Base-by-base conservation (phyloP, 2,888 invertebrate genomes). In the Teleogryllus oceanicus region DNA sequence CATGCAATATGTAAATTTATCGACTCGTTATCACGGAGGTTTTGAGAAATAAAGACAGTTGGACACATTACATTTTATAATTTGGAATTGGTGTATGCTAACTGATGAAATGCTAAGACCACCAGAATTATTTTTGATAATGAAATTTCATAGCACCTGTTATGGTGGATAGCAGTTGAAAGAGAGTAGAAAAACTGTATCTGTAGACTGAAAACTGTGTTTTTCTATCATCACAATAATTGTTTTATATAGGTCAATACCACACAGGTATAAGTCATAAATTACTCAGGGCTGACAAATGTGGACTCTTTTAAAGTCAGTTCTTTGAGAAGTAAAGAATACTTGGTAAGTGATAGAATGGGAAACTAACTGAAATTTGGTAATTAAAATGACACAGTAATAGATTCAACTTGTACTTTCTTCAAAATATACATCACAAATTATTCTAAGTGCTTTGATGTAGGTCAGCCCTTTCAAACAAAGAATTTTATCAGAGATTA, bases 71-170 rank as follows among this genome's bases (percentile, higher is more conserved):
- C 37, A 37, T 37, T 37, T 37, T 37, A 37, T 37, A 37, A 37
- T 37, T 37, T 37, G 37, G 37, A 37, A 37, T 37, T 37, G 37
- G 37, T 37, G 37, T 37, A 37, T 37, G 37, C 37, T 37, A 37
- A 37, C 37, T 37, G 37, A 37, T 37, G 37, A 37, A 37, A 37
- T 37, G 37, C 37, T 18, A 62, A 62, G 62, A 62, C 62, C 62
- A 62, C 62, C 62, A n/a, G n/a, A 62, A 62, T 62, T 62, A 62
- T 62, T 62, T 62, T 62, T 62, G 62, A 62, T 62, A 62, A 8
- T 62, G n/a, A 62, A 62, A 62, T 18, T 62, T 62, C 62, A n/a
- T 62, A n/a, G n/a, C 37, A 37, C 37, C n/a, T 8, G 13, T 16
- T 62, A 62, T 62, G 62, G 62, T 62, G 62, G 62, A 5, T n/a